Conservation (phyloP, 2,888 invertebrate species). For the Ellobium chinense region DNA sequence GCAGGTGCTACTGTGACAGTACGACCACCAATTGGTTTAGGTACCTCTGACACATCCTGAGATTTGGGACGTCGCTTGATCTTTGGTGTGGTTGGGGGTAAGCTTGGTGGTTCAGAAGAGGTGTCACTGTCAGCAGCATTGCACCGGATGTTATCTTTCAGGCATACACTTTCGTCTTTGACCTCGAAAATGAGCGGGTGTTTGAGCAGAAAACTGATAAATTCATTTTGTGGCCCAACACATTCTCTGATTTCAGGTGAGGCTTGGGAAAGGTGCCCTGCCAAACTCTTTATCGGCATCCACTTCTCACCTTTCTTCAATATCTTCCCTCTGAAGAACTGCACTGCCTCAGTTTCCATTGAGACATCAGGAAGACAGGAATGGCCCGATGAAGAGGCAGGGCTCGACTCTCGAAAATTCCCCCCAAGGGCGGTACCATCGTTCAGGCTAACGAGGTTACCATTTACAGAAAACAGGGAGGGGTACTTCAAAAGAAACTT, state of each 20-base stretch:
- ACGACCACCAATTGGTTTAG: constrained; percentile 54
- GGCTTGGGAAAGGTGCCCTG: constrained; percentile 97
- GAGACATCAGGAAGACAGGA: constrained; percentile 74
- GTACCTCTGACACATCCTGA: constrained; percentile 62
- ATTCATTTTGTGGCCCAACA: constrained; percentile 79
- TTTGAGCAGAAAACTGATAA: constrained; percentile 75
- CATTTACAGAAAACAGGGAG: constrained; percentile 95
- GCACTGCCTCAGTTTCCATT: constrained; percentile 94
- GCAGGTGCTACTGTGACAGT: constrained; percentile 50
- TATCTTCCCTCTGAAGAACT: constrained; percentile 97
- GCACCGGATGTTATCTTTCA: constrained; percentile 73
- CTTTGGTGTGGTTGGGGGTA: constrained; percentile 59
- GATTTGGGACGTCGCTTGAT: constrained; percentile 69
- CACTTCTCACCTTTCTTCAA: constrained; percentile 96
- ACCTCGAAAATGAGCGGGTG: constrained; percentile 79
- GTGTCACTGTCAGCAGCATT: constrained; percentile 70
- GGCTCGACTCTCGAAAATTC: constrained; percentile 74
- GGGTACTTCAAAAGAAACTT: constrained; percentile 98
- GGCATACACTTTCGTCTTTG: constrained; percentile 76
- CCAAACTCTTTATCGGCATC: constrained; percentile 96
- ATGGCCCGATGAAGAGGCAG: constrained; percentile 68
- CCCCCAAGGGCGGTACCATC: constrained; percentile 76
- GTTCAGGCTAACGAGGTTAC: constrained; percentile 73
- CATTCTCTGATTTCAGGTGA: constrained; percentile 92
- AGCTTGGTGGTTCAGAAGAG: constrained; percentile 59